Evolutionary conservation across 1,140 invertebrate genomes (phyloP).

Genomic region (Brachionus rotundiformis): DNA sequence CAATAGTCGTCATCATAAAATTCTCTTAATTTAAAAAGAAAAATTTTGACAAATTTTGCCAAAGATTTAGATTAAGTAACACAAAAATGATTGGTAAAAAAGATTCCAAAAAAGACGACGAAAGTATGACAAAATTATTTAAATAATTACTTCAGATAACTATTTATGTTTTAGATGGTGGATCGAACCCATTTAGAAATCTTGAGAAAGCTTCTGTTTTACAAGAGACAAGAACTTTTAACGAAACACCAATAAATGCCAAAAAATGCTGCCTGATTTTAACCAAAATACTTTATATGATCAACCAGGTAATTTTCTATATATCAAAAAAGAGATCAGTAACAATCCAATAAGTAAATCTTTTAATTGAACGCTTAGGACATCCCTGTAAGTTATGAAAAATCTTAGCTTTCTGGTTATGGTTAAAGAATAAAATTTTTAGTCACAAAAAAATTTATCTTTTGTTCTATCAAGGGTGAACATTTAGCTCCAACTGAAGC

Average conservation of each 20-base stretch:
- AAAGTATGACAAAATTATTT: background rate
- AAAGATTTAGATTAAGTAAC: background rate
- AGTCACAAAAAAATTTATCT: conserved; percentile 12
- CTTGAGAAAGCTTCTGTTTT: conserved; percentile 44
- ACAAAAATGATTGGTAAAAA: conserved; percentile 43
- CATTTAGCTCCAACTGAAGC: conserved; percentile 86
- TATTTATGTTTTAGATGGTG: background rate
- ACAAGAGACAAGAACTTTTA: conserved; percentile 74
- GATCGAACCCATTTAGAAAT: conserved; percentile 41
- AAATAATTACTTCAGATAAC: background rate
- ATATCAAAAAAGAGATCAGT: background rate
- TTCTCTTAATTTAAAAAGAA: background rate
- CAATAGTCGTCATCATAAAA: background rate
- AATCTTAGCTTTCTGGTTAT: conserved; percentile 18
- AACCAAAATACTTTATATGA: conserved; percentile 90
- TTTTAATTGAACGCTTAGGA: conserved; percentile 16
- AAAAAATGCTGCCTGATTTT: conserved; percentile 92
- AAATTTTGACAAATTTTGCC: background rate
- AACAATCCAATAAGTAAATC: background rate
- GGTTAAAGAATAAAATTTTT: background rate
- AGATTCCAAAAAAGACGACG: conserved; percentile 46
- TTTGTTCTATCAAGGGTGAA: conserved; percentile 71
- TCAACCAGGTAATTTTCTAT: conserved; percentile 73
- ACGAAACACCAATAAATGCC: conserved; percentile 93
- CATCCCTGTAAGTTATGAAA: conserved; percentile 6